Base-by-base conservation (phyloP, 2,113 vertebrate species). In the Myotis brandtii region DNA sequence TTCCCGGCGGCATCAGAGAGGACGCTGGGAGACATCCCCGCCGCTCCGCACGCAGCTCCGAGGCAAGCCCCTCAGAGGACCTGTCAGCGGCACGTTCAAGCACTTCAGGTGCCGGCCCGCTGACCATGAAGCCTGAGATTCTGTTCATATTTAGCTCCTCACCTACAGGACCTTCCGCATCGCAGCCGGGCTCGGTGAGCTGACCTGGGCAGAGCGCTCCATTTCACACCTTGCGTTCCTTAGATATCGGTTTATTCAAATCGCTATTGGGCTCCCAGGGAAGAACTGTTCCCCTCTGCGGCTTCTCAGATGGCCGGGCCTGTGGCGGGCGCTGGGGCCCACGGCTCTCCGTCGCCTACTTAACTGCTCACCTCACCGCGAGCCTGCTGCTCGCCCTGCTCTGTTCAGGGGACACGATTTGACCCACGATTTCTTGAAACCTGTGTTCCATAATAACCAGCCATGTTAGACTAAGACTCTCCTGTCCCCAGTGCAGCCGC, bases 61-160 rank as follows among this genome's bases (percentile, higher is more conserved):
- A 97, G 95, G 97, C 96, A 92, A 96, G 93, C 86, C 91, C 91
- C 93, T 95, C 85, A 92, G 34, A 95, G 64, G 86, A 97, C 97
- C 97, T 94, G 96, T 95, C 95, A 97, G 0, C 54, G 94, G 30
- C 32, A 54, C 75, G 21, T 56, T 40, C 66, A 50, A 92, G 80
- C 87, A 72, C 96, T 62, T 56, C 95, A 89, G 91, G 94, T 75
- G 94, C 95, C 95, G 96, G 77, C 85, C 89, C 80, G 93, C 92
- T 96, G 59, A 69, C 97, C 85, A 40, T 69, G 72, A 97, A 97
- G 98, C 98, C 97, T 87, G 97, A 97, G 95, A 90, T 59, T 30
- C 97, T 94, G 95, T 98, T 97, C 95, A 96, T 96, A 96, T 98
- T 91, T 98, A 97, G 95, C 97, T 96, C 96, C 66, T 83, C 95